Evolutionary conservation across 2,113 vertebrate species (phyloP).

Genomic region (Sebastes schlegelii): DNA sequence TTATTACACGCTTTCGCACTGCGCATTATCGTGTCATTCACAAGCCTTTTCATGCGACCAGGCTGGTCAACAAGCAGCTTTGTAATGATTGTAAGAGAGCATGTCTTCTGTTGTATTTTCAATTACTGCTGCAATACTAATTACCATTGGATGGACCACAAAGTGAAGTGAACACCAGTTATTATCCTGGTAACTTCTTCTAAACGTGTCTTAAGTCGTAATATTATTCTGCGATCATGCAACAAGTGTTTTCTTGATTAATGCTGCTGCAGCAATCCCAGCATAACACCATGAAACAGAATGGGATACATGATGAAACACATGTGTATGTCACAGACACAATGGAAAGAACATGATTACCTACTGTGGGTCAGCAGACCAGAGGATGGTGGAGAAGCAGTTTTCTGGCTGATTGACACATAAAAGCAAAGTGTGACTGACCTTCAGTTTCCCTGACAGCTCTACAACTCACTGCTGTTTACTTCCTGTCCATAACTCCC

Average conservation of each 20-base stretch:
- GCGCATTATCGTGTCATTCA: too few relatives aligned
- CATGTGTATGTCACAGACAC: not conserved
- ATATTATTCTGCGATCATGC: not conserved
- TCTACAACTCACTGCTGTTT: constrained; percentile 30
- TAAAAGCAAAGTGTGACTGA: constrained; percentile 32
- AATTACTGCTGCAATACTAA: too few relatives aligned
- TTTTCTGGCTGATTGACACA: constrained; percentile 29
- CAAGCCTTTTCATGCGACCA: too few relatives aligned
- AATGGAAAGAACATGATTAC: not conserved
- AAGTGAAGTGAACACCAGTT: too few relatives aligned
- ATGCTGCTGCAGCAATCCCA: not conserved
- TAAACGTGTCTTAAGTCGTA: too few relatives aligned
- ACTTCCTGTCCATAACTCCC: not conserved
- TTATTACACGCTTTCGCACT: too few relatives aligned
- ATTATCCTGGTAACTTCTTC: too few relatives aligned
- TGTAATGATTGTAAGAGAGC: too few relatives aligned
- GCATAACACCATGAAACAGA: not conserved
- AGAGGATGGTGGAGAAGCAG: not conserved
- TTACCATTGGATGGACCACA: too few relatives aligned
- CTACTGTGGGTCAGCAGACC: constrained; percentile 16
- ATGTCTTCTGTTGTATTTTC: too few relatives aligned
- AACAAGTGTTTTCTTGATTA: constrained; percentile 2
- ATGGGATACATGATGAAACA: not conserved
- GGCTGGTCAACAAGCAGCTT: too few relatives aligned
- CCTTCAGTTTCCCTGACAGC: constrained; percentile 36